Percentiles rank a stretch among this genome's conserved stretches.
Conservation (phyloP, 2,888 invertebrate species). For the Athalia cordata region DNA sequence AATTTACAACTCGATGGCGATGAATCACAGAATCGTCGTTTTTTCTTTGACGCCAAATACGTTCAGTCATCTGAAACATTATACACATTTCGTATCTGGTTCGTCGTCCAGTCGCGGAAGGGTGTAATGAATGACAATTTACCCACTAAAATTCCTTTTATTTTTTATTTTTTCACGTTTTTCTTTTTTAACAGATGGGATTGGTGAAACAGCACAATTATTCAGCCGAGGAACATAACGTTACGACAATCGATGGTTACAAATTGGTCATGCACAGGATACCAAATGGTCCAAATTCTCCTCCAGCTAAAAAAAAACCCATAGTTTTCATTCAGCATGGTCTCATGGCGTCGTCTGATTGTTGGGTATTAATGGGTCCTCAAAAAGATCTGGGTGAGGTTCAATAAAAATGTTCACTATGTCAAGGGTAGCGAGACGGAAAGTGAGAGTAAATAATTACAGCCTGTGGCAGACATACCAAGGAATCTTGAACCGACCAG, state of each 20-base stretch:
- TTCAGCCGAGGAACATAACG: constrained; percentile 62
- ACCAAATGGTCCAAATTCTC: constrained; percentile 58
- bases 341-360: constrained; percentile 62
- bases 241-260: constrained; percentile 66
- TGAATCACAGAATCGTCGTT: too few species aligned
- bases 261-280: constrained; percentile 62
- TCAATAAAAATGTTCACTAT: not conserved
- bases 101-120: not conserved
- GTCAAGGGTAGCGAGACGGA: constrained; percentile 4
- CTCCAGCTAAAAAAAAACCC: constrained; percentile 55
- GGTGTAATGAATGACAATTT: not conserved
- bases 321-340: constrained; percentile 64
- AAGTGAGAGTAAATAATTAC: not conserved
- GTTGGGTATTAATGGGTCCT: constrained; percentile 64
- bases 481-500: not conserved
- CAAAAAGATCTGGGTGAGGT: constrained; percentile 65
- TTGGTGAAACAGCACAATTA: constrained; percentile 60
- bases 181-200: constrained; percentile 54
- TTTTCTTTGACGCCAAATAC: too few species aligned
- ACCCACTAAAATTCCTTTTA: too few species aligned
- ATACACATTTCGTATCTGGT: too few species aligned
- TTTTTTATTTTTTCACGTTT: too few species aligned
- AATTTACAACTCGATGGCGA: too few species aligned
- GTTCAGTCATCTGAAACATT: too few species aligned
- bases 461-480: not conserved